A percentile compares a stretch with the other conserved stretches of the same genome.
These are phyloP conservation scores for Aegotheles bennettii DNA, from an alignment of 2,113 vertebrate genomes.

Conservation along the genomic window DNA sequence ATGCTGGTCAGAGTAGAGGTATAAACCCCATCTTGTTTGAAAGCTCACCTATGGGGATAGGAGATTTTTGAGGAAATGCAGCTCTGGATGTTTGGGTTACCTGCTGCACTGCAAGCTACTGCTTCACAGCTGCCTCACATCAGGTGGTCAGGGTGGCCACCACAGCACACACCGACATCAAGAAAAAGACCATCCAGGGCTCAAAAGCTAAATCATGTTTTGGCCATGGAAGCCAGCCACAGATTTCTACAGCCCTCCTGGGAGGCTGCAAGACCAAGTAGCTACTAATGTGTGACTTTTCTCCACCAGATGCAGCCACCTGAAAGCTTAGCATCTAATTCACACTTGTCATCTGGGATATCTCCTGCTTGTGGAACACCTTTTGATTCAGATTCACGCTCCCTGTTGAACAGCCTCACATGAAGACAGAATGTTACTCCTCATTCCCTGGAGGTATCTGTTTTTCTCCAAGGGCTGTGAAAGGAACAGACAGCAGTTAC, in stretches of 20 bases:
- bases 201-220: background rate
- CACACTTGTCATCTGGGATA: background rate
- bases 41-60: background rate
- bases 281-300: background rate
- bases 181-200: background rate
- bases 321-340: conserved; percentile 3
- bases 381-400: background rate
- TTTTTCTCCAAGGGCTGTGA: background rate
- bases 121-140: background rate
- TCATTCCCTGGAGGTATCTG: background rate
- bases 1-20: background rate
- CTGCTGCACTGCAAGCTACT: background rate
- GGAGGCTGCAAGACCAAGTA: background rate
- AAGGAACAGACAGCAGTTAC: background rate
- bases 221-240: background rate
- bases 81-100: background rate
- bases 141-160: background rate
- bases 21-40: background rate
- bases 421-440: background rate
- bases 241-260: background rate
- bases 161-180: background rate
- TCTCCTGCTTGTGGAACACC: background rate
- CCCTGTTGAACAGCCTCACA: background rate
- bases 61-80: background rate
- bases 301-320: background rate